Conservation (phyloP, 1,140 invertebrate genomes). For the Cyclina sinensis region DNA sequence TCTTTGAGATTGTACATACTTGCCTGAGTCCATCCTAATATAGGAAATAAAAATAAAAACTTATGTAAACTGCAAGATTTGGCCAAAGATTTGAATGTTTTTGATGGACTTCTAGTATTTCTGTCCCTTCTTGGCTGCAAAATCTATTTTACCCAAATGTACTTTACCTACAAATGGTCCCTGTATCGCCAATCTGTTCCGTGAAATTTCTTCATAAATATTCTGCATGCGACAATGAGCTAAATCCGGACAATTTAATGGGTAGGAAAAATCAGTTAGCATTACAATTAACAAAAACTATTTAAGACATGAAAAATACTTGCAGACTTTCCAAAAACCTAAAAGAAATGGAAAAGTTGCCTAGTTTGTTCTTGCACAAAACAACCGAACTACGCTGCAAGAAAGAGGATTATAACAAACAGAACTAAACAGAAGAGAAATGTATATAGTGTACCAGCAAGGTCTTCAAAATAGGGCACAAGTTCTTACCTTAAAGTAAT, state of each 20-base stretch:
- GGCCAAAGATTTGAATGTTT: background rate
- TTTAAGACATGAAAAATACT: constrained; percentile 47
- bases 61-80: background rate
- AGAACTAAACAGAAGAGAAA: constrained; percentile 45
- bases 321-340: constrained; percentile 38
- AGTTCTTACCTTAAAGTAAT: background rate
- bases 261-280: constrained; percentile 41
- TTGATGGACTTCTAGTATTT: constrained; percentile 9
- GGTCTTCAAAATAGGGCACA: constrained; percentile 38
- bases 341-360: constrained; percentile 51
- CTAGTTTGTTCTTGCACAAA: constrained; percentile 33
- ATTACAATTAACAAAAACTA: constrained; percentile 25
- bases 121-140: constrained; percentile 6
- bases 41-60: background rate
- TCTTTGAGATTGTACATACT: background rate
- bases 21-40: constrained; percentile 29
- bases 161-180: constrained; percentile 45
- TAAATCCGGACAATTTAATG: constrained; percentile 53
- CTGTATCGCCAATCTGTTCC: constrained; percentile 37
- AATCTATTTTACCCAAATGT: constrained; percentile 38
- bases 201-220: constrained; percentile 36
- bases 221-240: constrained; percentile 60
- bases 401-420: constrained; percentile 23
- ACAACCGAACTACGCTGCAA: constrained; percentile 30
- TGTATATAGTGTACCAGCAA: constrained; percentile 37